These are phyloP conservation scores for Yponomeuta cagnagella DNA, from an alignment of 2,888 invertebrate genomes.

Conservation along the genomic window DNA sequence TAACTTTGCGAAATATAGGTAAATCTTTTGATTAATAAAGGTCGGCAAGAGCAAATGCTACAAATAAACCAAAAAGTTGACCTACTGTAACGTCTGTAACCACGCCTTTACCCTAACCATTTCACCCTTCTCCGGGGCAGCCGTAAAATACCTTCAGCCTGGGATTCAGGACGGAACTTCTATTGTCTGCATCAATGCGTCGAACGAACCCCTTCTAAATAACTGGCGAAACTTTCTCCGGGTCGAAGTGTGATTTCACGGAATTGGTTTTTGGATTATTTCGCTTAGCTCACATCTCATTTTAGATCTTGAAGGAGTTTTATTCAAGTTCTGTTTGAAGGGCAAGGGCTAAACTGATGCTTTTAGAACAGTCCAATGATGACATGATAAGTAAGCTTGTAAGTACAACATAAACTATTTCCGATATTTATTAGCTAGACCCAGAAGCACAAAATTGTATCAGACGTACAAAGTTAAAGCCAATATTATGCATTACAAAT, in stretches of 20 bases:
- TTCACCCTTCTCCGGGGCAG: not conserved
- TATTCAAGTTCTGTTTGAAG: too few species aligned
- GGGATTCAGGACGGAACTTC: slow-evolving; percentile 51
- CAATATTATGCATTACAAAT: too few species aligned
- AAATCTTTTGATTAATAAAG: too few species aligned
- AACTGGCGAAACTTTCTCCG: slow-evolving; percentile 12
- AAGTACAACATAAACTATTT: too few species aligned
- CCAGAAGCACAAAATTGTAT: too few species aligned
- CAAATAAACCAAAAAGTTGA: not conserved
- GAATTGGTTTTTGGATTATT: not conserved
- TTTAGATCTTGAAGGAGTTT: not conserved
- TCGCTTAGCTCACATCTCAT: not conserved
- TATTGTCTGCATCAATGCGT: slow-evolving; percentile 62
- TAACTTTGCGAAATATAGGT: too few species aligned
- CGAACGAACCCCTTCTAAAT: slow-evolving; percentile 55
- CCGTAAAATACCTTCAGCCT: slow-evolving; percentile 51
- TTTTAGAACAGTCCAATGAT: too few species aligned
- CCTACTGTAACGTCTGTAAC: not conserved
- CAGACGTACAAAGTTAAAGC: too few species aligned
- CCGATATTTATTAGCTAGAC: too few species aligned
- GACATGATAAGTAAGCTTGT: too few species aligned
- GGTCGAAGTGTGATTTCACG: slow-evolving; percentile 7
- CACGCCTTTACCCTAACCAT: not conserved
- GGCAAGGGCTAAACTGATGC: too few species aligned
- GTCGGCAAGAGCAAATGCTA: too few species aligned